Conservation (phyloP, 2,888 invertebrate genomes). For the Clistopyga incitator region DNA sequence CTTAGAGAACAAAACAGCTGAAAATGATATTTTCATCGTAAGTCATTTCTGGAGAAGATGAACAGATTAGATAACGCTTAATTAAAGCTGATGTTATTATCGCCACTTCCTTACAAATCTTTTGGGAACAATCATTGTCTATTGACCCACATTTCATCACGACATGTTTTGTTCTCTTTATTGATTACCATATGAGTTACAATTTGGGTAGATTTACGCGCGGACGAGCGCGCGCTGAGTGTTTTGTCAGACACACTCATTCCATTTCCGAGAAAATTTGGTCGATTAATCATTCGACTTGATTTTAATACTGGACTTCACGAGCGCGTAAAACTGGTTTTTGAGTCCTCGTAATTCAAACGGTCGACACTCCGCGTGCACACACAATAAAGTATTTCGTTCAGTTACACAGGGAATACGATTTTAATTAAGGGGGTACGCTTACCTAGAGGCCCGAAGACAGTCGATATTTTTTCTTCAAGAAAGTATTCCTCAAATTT, state of each 20-base stretch:
- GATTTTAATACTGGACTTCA: constrained; percentile 29
- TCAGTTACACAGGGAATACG: neutral
- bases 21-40: neutral
- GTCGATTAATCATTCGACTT: constrained; percentile 43
- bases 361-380: constrained; percentile 27
- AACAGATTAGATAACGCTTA: neutral
- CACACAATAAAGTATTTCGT: neutral
- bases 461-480: too few relatives aligned
- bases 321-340: constrained; percentile 53
- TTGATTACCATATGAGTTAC: neutral
- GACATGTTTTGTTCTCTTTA: neutral
- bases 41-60: neutral
- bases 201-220: neutral
- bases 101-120: neutral
- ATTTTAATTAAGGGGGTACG: neutral
- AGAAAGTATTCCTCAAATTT: too few relatives aligned
- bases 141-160: neutral
- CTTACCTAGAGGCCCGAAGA: too few relatives aligned
- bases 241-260: constrained; percentile 11
- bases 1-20: neutral
- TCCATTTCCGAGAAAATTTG: constrained; percentile 34
- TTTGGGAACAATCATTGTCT: neutral
- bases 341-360: constrained; percentile 55
- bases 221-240: neutral
- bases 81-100: neutral